Base-by-base conservation (phyloP, 2,888 invertebrate species). In the Alitta virens region DNA sequence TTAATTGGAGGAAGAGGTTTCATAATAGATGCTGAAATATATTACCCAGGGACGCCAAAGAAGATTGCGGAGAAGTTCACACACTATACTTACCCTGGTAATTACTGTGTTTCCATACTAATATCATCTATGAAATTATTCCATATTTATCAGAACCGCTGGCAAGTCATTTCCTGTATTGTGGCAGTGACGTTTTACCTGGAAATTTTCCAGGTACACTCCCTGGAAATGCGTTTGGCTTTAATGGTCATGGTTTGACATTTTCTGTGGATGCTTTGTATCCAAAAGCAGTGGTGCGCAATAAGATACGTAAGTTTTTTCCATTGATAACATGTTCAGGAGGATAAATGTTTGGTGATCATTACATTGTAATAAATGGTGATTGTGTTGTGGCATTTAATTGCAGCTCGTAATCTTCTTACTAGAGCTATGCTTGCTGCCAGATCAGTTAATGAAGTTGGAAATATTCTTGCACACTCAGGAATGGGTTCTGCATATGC, bases 231-330 rank as follows among this genome's bases (percentile, higher is more conserved):
- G 46, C 46, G n/a, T 46, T 46, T 46, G 46, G 46, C 18, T 46
- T 46, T 16, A 46, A 46, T 16, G 46, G 18, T 18, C 18, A n/a
- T 21, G 46, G 46, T 9, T n/a, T 46, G 46, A 46, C 46, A 9
- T 46, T 46, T n/a, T 46, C 46, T 12, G 46, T 46, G 18, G 21
- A 46, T 46, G 46, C 46, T 46, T 46, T 46, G 46, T 46, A 46
- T 21, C 46, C 46, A 46, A 46, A 46, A 46, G 7, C n/a, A 21
- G 46, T 46, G 7, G 5, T 46, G n/a, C 18, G 21, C 3, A 46
- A 46, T 7, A 46, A 21, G n/a, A 46, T 21, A 46, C 46, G 46
- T 46, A 46, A 18, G 46, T 46, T 3, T 7, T n/a, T n/a, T n/a
- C n/a, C n/a, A n/a, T n/a, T n/a, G n/a, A n/a, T n/a, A n/a, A n/a